Evolutionary conservation across 2,888 invertebrate species (phyloP).

Genomic region (Brachyptera putata): DNA sequence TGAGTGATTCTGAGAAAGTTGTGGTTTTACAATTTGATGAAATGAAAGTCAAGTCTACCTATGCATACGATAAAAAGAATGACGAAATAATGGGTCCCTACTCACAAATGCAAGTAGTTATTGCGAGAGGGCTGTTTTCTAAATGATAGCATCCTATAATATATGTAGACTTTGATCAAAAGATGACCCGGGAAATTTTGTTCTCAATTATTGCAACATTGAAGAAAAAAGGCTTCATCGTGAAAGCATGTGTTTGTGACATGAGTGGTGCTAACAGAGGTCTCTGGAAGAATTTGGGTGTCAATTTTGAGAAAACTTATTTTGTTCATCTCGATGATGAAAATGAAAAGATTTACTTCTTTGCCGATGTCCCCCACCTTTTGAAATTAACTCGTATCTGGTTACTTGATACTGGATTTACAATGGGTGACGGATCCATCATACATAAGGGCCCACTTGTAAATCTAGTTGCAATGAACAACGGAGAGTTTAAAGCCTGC

Average conservation of each 20-base stretch:
- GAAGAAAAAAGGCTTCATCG: conserved; percentile 8
- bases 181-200: conserved; percentile 36
- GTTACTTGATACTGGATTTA: conserved; percentile 25
- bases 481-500: conserved; percentile 25
- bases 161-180: conserved; percentile 38
- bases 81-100: conserved; percentile 15
- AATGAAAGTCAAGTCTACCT: conserved; percentile 11
- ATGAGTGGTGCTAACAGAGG: conserved; percentile 27
- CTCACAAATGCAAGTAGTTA: conserved; percentile 34
- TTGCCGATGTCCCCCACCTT: conserved; percentile 27
- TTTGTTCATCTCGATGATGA: conserved; percentile 15
- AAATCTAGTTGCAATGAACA: conserved; percentile 2
- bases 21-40: conserved; percentile 11
- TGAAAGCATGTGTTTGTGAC: conserved; percentile 25
- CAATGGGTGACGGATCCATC: conserved; percentile 13
- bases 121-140: conserved; percentile 35
- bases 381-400: conserved; percentile 28
- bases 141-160: conserved; percentile 37
- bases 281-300: conserved; percentile 25
- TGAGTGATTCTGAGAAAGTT: conserved; percentile 1
- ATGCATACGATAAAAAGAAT: neutral
- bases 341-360: conserved; percentile 17
- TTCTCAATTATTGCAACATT: conserved; percentile 26
- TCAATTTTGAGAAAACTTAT: neutral
- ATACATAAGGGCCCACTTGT: neutral